phyloP scores from a whole-genome alignment of 1,140 invertebrate genomes.

The Drosophila seguyi region DNA sequence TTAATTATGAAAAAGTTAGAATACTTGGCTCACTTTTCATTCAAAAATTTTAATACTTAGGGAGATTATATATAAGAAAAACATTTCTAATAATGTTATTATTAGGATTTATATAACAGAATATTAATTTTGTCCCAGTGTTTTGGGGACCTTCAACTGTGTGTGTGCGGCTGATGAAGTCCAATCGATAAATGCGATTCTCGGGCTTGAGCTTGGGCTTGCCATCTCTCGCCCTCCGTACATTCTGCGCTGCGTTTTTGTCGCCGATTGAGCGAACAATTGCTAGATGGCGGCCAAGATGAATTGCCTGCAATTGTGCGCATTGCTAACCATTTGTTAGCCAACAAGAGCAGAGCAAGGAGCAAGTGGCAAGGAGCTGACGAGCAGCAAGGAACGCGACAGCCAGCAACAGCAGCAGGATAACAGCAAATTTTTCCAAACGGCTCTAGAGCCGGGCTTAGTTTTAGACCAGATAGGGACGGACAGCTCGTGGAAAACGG shows the following conservation, averaged over 20 bases:
- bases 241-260: constrained; percentile 57
- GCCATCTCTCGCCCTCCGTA: constrained; percentile 9
- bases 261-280: constrained; percentile 76
- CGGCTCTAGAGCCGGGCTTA: constrained; percentile 29
- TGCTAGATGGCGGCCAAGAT: constrained; percentile 70
- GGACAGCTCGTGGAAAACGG: constrained; percentile 12
- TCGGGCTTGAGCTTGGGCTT: constrained; percentile 18
- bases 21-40: accelerated
- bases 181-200: constrained; percentile 74
- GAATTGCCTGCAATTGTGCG: constrained; percentile 82
- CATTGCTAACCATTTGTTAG: constrained; percentile 76
- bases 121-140: background rate
- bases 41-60: background rate
- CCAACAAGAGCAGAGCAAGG: constrained; percentile 24
- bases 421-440: constrained; percentile 12
- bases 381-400: constrained; percentile 1
- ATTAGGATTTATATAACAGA: too few species aligned
- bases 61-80: background rate
- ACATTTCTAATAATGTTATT: too few species aligned
- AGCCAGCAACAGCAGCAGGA: constrained; percentile 3
- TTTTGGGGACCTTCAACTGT: constrained; percentile 28
- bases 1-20: background rate
- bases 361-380: constrained; percentile 7
- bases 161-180: constrained; percentile 54
- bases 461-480: constrained; percentile 13